Evolutionary conservation across 2,113 vertebrate species (phyloP).

Genomic region (Pandion haliaetus): DNA sequence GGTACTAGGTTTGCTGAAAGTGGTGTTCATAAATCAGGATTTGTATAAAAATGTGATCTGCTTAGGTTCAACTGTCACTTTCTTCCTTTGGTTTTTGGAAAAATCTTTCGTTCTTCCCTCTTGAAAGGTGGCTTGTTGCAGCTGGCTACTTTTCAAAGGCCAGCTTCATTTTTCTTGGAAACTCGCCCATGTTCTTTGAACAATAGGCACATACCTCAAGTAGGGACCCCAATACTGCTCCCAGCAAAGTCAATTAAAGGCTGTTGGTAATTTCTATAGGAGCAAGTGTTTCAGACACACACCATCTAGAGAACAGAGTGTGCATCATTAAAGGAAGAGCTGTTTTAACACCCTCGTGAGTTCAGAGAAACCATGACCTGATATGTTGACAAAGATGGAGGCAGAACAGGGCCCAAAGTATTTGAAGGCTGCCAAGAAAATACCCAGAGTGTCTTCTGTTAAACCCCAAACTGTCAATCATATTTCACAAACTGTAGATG

Average conservation of each 20-base stretch:
- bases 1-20: constrained; percentile 23
- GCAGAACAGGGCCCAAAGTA: constrained; percentile 63
- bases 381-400: constrained; percentile 22
- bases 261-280: neutral
- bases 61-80: constrained; percentile 37
- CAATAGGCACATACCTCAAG: neutral
- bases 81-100: constrained; percentile 47
- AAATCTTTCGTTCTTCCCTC: constrained; percentile 1
- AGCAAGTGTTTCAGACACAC: constrained; percentile 40
- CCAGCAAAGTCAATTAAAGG: neutral
- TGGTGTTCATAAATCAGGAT: neutral
- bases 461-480: constrained; percentile 56
- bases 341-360: constrained; percentile 14
- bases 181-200: neutral
- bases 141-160: constrained; percentile 19
- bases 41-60: constrained; percentile 8
- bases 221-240: constrained; percentile 15
- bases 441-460: constrained; percentile 61
- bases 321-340: neutral
- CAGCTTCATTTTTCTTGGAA: neutral
- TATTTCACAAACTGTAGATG: constrained; percentile 52
- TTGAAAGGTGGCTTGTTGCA: constrained; percentile 48
- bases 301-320: constrained; percentile 19
- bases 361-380: constrained; percentile 7
- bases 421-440: constrained; percentile 63